Evolutionary conservation across 1,140 invertebrate species (phyloP).

Genomic region (Lanistes nyassanus): DNA sequence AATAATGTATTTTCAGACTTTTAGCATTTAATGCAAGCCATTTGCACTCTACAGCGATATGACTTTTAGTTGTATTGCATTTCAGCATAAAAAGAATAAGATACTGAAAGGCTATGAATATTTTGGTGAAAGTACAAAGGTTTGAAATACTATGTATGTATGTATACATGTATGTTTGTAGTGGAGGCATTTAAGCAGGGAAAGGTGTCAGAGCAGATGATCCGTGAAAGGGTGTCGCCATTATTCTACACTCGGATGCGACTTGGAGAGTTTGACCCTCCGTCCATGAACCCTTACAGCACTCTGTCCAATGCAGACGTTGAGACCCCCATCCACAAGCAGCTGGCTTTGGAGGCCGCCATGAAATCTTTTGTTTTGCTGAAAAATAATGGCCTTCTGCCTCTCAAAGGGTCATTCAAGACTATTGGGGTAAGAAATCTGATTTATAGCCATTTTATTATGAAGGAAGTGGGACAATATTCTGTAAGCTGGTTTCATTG

Average conservation of each 20-base stretch:
- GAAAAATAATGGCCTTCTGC: slow-evolving; percentile 47
- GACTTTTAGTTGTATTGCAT: no score
- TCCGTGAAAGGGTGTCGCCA: slow-evolving; percentile 50
- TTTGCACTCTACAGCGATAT: no score
- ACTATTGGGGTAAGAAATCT: slow-evolving; percentile 16
- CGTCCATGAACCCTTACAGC: slow-evolving; percentile 49
- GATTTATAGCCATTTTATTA: background rate
- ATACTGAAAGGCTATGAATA: no score
- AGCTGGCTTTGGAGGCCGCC: slow-evolving; percentile 42
- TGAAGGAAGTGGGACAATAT: no score
- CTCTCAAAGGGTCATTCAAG: background rate
- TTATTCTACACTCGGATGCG: slow-evolving; percentile 62
- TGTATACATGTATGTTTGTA: slow-evolving; percentile 21
- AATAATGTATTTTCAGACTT: no score
- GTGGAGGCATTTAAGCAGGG: slow-evolving; percentile 47
- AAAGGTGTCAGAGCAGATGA: slow-evolving; percentile 27
- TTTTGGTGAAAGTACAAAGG: no score
- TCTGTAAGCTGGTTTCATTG: background rate
- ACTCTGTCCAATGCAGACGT: slow-evolving; percentile 35
- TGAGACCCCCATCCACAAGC: slow-evolving; percentile 44
- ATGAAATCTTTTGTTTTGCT: slow-evolving; percentile 53
- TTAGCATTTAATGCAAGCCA: no score
- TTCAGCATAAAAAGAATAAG: no score
- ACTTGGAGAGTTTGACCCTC: slow-evolving; percentile 63
- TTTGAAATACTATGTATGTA: background rate